phyloP scores from a whole-genome alignment of 1,140 invertebrate species.

The Zaprionus camerounensis region DNA sequence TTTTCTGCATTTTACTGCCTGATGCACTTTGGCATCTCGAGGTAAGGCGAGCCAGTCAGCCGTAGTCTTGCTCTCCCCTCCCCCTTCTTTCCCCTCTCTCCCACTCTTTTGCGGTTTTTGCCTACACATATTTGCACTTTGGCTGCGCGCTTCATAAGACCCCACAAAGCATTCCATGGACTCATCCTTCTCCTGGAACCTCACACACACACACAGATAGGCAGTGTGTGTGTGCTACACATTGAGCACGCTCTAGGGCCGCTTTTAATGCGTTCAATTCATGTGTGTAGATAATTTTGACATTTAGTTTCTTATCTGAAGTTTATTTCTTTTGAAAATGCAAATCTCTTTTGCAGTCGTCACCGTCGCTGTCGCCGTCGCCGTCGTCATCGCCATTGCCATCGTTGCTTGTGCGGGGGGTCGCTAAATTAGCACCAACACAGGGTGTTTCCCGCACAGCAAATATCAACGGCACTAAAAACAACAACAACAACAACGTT shows the following conservation, averaged over 20 bases:
- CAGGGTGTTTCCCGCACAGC: conserved; percentile 17
- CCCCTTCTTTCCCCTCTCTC: background rate
- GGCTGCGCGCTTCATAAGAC: conserved; percentile 28
- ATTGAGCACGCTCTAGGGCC: conserved; percentile 15
- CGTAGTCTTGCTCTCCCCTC: conserved; percentile 10
- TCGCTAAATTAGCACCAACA: conserved; percentile 76
- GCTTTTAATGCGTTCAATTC: conserved; percentile 61
- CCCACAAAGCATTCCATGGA: conserved; percentile 3
- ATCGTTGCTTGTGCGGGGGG: conserved; percentile 39
- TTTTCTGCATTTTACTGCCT: conserved; percentile 83
- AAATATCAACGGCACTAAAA: conserved; percentile 16
- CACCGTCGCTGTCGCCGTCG: conserved; percentile 1
- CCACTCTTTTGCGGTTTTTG: conserved; percentile 45
- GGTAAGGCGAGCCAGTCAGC: conserved; percentile 42
- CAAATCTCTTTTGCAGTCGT: conserved; percentile 37
- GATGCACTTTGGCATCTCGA: conserved; percentile 83
- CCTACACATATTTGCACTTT: conserved; percentile 77
- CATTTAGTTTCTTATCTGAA: conserved; percentile 74
- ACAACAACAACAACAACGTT: conserved; percentile 19
- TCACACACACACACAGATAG: background rate
- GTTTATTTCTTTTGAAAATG: conserved; percentile 75
- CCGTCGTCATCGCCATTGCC: background rate
- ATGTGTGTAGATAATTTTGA: conserved; percentile 75
- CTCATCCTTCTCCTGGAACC: conserved; percentile 3
- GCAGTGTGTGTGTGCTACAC: background rate